Conservation (phyloP, 2,888 invertebrate genomes). For the Teinopalpus imperialis region DNA sequence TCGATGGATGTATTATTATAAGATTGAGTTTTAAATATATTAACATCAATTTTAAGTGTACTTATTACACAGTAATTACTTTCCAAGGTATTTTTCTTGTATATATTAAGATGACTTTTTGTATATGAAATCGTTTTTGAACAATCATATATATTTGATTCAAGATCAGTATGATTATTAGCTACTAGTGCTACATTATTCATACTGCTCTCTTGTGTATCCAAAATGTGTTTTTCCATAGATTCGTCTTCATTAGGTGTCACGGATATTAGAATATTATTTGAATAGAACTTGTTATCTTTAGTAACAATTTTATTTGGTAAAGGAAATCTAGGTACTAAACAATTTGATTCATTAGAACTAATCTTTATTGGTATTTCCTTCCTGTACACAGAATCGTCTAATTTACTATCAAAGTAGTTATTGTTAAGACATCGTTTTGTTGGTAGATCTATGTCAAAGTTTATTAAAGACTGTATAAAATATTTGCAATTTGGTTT, state of each 20-base stretch:
- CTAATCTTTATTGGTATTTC: neutral
- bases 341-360: neutral
- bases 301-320: neutral
- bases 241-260: too few relatives aligned
- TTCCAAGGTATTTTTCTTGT: slow-evolving; percentile 40
- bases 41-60: slow-evolving; percentile 55
- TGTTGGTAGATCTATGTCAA: neutral
- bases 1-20: too few relatives aligned
- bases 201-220: too few relatives aligned
- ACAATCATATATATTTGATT: slow-evolving; percentile 7
- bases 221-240: too few relatives aligned
- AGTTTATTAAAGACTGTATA: neutral
- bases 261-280: too few relatives aligned
- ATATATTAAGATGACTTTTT: slow-evolving; percentile 47
- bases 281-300: too few relatives aligned
- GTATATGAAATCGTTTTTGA: slow-evolving; percentile 47
- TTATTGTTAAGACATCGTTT: neutral
- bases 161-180: neutral
- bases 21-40: slow-evolving; percentile 48
- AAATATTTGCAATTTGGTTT: neutral
- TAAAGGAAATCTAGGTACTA: neutral
- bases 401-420: neutral
- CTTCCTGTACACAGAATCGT: neutral
- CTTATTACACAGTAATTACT: slow-evolving; percentile 48
- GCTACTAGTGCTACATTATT: too few relatives aligned